Evolutionary conservation across 2,888 invertebrate genomes (phyloP), one percentile per base, ranked within the genome.

Genomic region (Xanthorhoe spadicearia): DNA sequence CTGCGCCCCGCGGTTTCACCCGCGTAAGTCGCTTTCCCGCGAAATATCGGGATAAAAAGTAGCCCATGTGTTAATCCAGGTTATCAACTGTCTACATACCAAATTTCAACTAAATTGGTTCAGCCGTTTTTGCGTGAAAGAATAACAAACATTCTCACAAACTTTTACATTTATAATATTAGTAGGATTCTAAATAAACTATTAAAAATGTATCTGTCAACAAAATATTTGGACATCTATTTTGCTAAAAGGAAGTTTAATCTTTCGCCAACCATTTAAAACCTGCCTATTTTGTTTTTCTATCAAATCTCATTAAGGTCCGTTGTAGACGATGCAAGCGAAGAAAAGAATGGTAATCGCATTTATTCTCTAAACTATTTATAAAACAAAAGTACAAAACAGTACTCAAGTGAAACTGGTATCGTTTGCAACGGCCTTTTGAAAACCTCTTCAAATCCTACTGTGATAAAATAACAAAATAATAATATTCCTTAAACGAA

Each of bases 391-490:
- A 17, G 48, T 48, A 48, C 48, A 17, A 48, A 48, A 48, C 13
- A 17, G 48, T 23, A 43, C 23, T 52, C 3, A 23, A 17, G 17
- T 17, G 49, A 38, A 38, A 32, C 38, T 59, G 15, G 49, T 46
- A 51, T 46, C 54, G 59, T 51, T 23, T 49, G 60, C 4, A 57
- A 13, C 10, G 51, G 18, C 18, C 48, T 48, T 66, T 46, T 48
- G 85, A 83, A 87, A 88, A 87, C 88, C 88, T 87, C 85, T 78
- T 84, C 4, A 83, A 85, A 84, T 71, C 83, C 80, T 79, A 86
- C 88, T 88, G 88, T 88, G 88, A 88, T 88, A 87, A 78, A 66
- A 78, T 83, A 84, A 84, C 81, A 82, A 80, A 75, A 81, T 84
- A 80, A 81, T 82, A 81, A 79, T 81, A 76, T 81, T 68, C 66